phyloP scores from a whole-genome alignment of 2,113 vertebrate genomes.

The Alethe diademata region DNA sequence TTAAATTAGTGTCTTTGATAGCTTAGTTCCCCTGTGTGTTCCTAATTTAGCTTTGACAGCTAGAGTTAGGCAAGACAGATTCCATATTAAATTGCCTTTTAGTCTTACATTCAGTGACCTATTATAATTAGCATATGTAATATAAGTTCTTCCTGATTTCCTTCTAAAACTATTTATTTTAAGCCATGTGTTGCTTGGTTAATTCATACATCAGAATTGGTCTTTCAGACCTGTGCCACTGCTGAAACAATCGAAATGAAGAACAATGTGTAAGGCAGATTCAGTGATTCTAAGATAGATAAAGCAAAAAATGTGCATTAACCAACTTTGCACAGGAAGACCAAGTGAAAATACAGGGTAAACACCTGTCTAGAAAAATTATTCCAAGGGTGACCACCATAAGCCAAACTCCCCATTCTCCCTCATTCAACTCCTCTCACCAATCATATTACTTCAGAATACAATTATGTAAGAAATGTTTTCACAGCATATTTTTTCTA shows the following conservation, averaged over 20 bases:
- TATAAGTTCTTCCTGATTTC: background rate
- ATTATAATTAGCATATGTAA: background rate
- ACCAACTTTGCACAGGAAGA: background rate
- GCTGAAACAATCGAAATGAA: background rate
- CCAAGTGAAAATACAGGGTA: background rate
- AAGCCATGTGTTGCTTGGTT: background rate
- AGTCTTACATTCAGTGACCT: background rate
- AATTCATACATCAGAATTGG: background rate
- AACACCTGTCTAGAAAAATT: background rate
- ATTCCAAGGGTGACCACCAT: background rate
- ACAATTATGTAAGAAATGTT: background rate
- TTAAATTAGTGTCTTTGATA: background rate
- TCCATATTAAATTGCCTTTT: constrained; percentile 17
- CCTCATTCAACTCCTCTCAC: background rate
- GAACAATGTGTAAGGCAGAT: background rate
- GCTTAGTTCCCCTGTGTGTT: background rate
- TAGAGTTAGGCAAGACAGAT: background rate
- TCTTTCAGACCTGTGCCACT: background rate
- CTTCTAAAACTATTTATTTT: background rate
- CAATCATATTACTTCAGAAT: background rate
- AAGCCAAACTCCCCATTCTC: background rate
- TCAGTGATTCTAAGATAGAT: background rate
- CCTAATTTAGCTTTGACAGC: constrained; percentile 7
- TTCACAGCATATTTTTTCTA: background rate
- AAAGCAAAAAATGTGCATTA: background rate